Evolutionary conservation across 2,797 vertebrate species (phyloP), one percentile per base, ranked within the genome.

Genomic region (Galago senegalensis): DNA sequence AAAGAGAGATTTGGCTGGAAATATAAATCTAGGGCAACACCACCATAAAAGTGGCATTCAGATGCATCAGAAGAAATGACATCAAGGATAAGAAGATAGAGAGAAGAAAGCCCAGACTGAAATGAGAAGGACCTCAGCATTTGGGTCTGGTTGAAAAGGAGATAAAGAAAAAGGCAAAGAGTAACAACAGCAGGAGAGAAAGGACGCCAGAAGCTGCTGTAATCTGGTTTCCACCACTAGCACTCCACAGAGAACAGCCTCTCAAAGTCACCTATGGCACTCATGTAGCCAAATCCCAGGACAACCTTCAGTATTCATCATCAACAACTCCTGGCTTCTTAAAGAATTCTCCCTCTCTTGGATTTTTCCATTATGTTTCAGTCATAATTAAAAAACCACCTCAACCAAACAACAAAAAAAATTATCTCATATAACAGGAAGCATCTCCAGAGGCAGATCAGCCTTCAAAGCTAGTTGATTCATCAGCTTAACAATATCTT

Each of bases 361-460:
- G 34, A 49, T 49, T 49, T 46, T 77, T 60, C 75, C 23, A 34
- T 34, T 14, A 69, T 21, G 2, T 75, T 82, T 83, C 53, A 87
- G 37, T n/a, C 4, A 1, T 34, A 80, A 70, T 92, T 90, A 94
- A 83, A 76, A 76, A 83, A 82, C n/a, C 18, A 81, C 12, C n/a
- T 53, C 43, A 87, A 81, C n/a, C 49, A 85, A 79, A 88, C 37
- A 90, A 87, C 40, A 81, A n/a, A 82, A 95, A 94, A 80, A 73
- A 17, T 49, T 31, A 43, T 31, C 79, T 95, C 77, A 40, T 13
- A 1, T 67, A 93, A 89, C 40, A 86, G 27, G 82, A 93, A 85
- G 23, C 63, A 56, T 86, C 83, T 93, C 83, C 16, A 65, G 83
- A 89, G 72, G 49, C 17, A 27, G n/a, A 31, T 87, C 49, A 60